Conservation (phyloP, 2,888 invertebrate species). For the Cryptocephalus primarius region DNA sequence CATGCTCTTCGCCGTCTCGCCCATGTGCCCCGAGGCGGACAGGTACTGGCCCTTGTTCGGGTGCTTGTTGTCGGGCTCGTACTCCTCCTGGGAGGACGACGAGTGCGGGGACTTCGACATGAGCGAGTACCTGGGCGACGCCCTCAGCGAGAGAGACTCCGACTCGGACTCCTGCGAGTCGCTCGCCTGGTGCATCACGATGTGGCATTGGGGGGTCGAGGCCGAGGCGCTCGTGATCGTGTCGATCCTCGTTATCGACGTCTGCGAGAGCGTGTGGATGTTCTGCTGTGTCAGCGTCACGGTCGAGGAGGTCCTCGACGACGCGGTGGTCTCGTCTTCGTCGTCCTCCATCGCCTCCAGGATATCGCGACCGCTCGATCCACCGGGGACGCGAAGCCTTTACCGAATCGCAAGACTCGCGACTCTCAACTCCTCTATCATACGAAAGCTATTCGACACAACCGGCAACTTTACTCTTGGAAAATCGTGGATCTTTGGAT, state of each 20-base stretch:
- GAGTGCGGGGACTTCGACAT: slow-evolving; percentile 40
- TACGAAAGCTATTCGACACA: no score
- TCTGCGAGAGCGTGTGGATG: slow-evolving; percentile 18
- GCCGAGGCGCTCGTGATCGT: slow-evolving; percentile 7
- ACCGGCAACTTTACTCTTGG: no score
- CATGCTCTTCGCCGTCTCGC: slow-evolving; percentile 57
- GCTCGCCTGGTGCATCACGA: slow-evolving; percentile 41
- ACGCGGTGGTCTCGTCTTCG: slow-evolving; percentile 30
- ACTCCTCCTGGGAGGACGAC: slow-evolving; percentile 61
- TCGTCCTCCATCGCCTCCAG: slow-evolving; percentile 31
- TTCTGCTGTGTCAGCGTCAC: slow-evolving; percentile 32
- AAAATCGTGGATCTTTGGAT: no score
- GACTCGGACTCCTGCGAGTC: slow-evolving; percentile 46
- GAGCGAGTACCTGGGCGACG: slow-evolving; percentile 30
- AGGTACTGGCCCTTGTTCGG: slow-evolving; percentile 42
- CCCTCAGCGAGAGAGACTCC: slow-evolving; percentile 33
- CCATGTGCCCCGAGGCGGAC: slow-evolving; percentile 37
- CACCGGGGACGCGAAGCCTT: no score
- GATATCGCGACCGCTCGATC: not conserved
- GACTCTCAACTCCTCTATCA: no score
- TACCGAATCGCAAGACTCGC: no score
- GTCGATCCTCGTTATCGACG: slow-evolving; percentile 19
- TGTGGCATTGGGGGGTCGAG: slow-evolving; percentile 33
- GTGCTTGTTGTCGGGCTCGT: slow-evolving; percentile 46
- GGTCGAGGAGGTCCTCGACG: slow-evolving; percentile 32